These are phyloP conservation scores for Erpobdella octoculata DNA, from an alignment of 2,888 invertebrate species.

Conservation along the genomic window DNA sequence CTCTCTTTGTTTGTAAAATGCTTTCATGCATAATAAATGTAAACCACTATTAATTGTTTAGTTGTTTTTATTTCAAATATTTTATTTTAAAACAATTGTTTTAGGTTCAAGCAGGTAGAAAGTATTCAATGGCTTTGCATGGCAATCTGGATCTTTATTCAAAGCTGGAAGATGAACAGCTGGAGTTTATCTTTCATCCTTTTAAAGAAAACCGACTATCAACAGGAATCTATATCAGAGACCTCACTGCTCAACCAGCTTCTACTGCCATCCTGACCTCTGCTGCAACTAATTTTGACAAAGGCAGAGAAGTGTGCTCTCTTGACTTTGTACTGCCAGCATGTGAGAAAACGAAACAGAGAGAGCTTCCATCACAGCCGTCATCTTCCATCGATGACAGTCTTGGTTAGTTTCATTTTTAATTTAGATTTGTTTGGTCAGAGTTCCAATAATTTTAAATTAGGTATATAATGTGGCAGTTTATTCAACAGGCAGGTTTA, in stretches of 20 bases:
- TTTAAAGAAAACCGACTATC: slow-evolving; percentile 17
- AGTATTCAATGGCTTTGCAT: slow-evolving; percentile 1
- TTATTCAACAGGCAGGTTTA: too few species aligned
- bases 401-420: too few species aligned
- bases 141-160: slow-evolving; percentile 14
- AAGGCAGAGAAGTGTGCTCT: not conserved
- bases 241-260: not conserved
- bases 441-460: too few species aligned
- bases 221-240: slow-evolving; percentile 9
- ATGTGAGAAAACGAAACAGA: not conserved
- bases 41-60: too few species aligned
- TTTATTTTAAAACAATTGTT: too few species aligned
- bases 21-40: too few species aligned
- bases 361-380: not conserved
- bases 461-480: too few species aligned
- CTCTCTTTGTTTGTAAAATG: too few species aligned
- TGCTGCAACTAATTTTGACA: not conserved
- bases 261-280: not conserved
- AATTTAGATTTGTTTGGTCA: too few species aligned
- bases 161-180: not conserved
- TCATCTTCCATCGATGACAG: too few species aligned
- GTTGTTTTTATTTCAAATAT: too few species aligned
- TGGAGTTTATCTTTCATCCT: slow-evolving; percentile 7
- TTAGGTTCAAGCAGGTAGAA: slow-evolving; percentile 14
- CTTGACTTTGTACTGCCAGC: not conserved